Conservation (phyloP, 2,888 invertebrate genomes). For the Lasioglossum calceatum region DNA sequence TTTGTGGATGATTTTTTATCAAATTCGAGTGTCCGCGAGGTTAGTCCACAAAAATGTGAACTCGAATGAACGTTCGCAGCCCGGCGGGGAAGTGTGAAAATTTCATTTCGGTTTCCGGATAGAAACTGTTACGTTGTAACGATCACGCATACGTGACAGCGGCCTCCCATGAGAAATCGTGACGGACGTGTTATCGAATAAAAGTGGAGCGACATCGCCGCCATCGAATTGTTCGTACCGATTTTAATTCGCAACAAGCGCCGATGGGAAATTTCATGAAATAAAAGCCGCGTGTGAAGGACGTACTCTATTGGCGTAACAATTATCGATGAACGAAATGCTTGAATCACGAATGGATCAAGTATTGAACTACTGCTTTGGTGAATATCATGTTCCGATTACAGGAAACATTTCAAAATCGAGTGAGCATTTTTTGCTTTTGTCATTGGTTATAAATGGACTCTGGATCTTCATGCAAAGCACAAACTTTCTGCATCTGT, state of each 20-base stretch:
- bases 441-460: too few relatives aligned
- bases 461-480: too few relatives aligned
- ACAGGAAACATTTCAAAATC: too few relatives aligned
- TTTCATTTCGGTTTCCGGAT: too few relatives aligned
- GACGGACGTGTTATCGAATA: neutral
- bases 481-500: too few relatives aligned
- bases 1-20: too few relatives aligned
- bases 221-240: neutral
- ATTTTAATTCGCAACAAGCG: neutral
- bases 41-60: too few relatives aligned
- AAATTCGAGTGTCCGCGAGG: too few relatives aligned
- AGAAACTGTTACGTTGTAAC: too few relatives aligned
- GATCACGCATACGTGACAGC: neutral
- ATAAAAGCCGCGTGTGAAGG: neutral
- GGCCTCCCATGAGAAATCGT: conserved; percentile 4
- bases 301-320: neutral
- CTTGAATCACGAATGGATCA: neutral
- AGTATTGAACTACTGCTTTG: neutral
- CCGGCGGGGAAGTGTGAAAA: too few relatives aligned
- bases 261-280: neutral
- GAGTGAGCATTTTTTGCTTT: too few relatives aligned
- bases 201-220: neutral
- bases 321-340: conserved; percentile 15
- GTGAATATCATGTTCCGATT: neutral
- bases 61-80: too few relatives aligned